Conservation (phyloP, 2,797 vertebrate genomes). For the Trichosurus vulpecula region DNA sequence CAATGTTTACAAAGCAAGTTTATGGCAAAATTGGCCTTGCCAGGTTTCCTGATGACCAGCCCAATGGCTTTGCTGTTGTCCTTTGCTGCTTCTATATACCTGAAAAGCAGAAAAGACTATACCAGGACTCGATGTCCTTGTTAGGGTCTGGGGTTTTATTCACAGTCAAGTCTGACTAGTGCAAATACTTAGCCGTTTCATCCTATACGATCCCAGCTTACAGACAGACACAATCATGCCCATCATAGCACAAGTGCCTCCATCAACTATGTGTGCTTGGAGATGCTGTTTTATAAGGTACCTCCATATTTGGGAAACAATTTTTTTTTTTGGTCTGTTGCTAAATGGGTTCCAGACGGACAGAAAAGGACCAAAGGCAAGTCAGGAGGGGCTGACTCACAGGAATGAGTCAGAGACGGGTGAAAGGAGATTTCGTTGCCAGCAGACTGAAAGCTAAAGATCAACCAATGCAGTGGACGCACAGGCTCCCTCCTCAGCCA, state of each 20-base stretch:
- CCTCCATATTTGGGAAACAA: neutral
- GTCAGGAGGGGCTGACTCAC: neutral
- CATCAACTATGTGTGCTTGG: neutral
- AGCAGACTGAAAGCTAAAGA: neutral
- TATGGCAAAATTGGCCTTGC: neutral
- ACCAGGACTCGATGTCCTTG: neutral
- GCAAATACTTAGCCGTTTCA: neutral
- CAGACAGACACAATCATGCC: neutral
- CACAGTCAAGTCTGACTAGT: neutral
- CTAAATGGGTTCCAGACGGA: neutral
- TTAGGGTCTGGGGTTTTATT: neutral
- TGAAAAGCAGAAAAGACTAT: neutral
- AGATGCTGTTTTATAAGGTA: neutral
- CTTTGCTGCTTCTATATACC: neutral
- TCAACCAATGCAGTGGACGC: neutral
- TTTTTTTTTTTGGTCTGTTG: neutral
- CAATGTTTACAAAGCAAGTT: neutral
- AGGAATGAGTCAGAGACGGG: neutral
- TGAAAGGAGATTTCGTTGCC: neutral
- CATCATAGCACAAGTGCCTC: neutral
- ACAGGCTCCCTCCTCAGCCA: neutral
- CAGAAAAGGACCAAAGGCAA: neutral
- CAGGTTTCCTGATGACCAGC: neutral
- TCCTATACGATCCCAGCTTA: neutral
- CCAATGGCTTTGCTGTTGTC: neutral